Conservation (phyloP, 2,888 invertebrate species). For the Dendrolimus houi region DNA sequence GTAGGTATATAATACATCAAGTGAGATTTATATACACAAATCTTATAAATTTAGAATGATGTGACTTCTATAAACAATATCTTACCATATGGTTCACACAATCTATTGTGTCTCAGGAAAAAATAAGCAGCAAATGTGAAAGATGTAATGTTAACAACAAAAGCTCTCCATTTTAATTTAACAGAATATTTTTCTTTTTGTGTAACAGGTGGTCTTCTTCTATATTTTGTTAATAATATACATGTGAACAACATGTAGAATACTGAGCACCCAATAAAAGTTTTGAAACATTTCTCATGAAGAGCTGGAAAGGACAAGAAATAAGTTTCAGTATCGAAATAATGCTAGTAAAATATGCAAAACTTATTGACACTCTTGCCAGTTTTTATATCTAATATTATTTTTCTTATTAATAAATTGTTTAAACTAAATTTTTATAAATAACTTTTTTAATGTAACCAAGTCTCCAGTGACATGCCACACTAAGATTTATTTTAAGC, state of each 20-base stretch:
- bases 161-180: conserved; percentile 85
- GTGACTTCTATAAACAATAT: background rate
- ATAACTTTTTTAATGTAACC: no score
- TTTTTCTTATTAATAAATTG: no score
- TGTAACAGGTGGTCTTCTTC: conserved; percentile 75
- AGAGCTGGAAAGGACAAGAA: conserved; percentile 77
- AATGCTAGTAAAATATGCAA: no score
- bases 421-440: no score
- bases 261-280: conserved; percentile 90
- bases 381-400: no score
- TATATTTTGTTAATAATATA: conserved; percentile 80
- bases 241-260: conserved; percentile 92
- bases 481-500: no score
- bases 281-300: conserved; percentile 91
- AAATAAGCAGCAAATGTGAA: conserved; percentile 90
- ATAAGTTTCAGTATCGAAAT: no score
- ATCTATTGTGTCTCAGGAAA: conserved; percentile 92
- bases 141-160: conserved; percentile 83
- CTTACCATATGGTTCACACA: conserved; percentile 95
- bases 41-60: no score
- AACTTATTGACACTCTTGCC: no score
- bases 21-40: no score
- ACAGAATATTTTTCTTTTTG: conserved; percentile 80
- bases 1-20: no score
- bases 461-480: no score